Conservation (phyloP, 2,888 invertebrate genomes). For the Tromatobia lineatoria region DNA sequence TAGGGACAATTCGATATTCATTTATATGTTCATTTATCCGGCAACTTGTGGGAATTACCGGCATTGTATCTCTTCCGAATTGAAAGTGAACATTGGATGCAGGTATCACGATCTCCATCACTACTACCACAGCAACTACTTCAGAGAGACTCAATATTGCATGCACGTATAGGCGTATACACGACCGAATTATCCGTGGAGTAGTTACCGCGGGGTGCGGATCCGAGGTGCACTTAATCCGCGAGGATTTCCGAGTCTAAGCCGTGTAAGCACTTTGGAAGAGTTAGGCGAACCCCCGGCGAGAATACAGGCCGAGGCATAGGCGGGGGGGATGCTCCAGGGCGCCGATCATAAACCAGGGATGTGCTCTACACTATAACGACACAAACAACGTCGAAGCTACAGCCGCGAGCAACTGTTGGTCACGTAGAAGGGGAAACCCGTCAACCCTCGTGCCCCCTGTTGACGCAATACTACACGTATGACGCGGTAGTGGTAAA, state of each 20-base stretch:
- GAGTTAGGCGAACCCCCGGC: slow-evolving; percentile 65
- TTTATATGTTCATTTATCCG: slow-evolving; percentile 1
- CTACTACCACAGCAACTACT: slow-evolving; percentile 15
- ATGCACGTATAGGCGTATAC: slow-evolving; percentile 41
- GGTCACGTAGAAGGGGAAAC: slow-evolving; percentile 46
- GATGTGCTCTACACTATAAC: slow-evolving; percentile 50
- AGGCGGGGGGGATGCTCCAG: slow-evolving; percentile 17
- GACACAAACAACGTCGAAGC: slow-evolving; percentile 58
- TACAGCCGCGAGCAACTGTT: slow-evolving; percentile 52
- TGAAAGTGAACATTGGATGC: slow-evolving; percentile 45
- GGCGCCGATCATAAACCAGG: slow-evolving; percentile 69
- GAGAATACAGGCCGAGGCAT: slow-evolving; percentile 32
- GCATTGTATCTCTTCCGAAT: slow-evolving; percentile 14
- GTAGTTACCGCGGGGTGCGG: slow-evolving; percentile 62
- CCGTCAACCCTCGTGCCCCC: slow-evolving; percentile 46
- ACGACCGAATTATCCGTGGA: slow-evolving; percentile 57
- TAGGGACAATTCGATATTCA: background rate
- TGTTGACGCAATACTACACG: slow-evolving; percentile 36
- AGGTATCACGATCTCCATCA: slow-evolving; percentile 43
- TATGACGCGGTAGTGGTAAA: slow-evolving; percentile 5
- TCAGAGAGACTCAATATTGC: slow-evolving; percentile 48
- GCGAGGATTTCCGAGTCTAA: slow-evolving; percentile 70
- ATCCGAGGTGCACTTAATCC: slow-evolving; percentile 70
- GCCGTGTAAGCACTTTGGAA: slow-evolving; percentile 72
- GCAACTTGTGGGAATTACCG: slow-evolving; percentile 11